Base-by-base conservation (phyloP, 2,888 invertebrate species). In the Imbricaverruca yamaguchii region DNA sequence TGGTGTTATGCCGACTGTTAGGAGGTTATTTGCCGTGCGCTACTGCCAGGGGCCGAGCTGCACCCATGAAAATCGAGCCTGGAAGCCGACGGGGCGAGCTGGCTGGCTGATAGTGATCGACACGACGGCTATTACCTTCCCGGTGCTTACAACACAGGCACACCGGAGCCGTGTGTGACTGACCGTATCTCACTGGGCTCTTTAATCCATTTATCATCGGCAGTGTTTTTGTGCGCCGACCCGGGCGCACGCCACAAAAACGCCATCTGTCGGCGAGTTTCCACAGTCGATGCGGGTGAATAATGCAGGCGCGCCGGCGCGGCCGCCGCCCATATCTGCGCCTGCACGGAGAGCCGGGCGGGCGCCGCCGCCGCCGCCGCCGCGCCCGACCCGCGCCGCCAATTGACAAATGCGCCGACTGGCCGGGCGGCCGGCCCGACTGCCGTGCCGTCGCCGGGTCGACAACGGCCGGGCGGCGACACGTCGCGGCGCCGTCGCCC, bases 201-300 rank as follows among this genome's bases (percentile, higher is more conserved):
- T 74, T 12, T 74, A 18, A 74, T 74, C 74, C 53, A 74, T 74
- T 74, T 53, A 74, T 74, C 74, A 74, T 25, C n/a, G 18, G 11
- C 21, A 1, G 13, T 1, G 53, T 74, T 74, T 74, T 74, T 74
- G 74, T 74, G 3, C 8, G 4, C 53, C 18, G 53, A 39, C 69
- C 6, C 25, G 39, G 39, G 39, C 25, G 12, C 69, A 13, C 39
- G 6, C 15, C 11, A 69, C 13, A 69, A 69, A 69, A 25, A 69
- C 13, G 39, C 12, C 3, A n/a, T 8, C 21, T 21, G 65, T 65
- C 65, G 23, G 12, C 13, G 63, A 39, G 65, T 18, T 65, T 23
- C 9, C 65, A 11, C 59, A 13, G 12, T 59, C 59, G 11, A 15
- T 18, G 18, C 18, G 61, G 8, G 13, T 67, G 67, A 67, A 67